Conservation (phyloP, 37 sponge, comb jelly and placozoan species). For the Lycopodina hypogea region DNA sequence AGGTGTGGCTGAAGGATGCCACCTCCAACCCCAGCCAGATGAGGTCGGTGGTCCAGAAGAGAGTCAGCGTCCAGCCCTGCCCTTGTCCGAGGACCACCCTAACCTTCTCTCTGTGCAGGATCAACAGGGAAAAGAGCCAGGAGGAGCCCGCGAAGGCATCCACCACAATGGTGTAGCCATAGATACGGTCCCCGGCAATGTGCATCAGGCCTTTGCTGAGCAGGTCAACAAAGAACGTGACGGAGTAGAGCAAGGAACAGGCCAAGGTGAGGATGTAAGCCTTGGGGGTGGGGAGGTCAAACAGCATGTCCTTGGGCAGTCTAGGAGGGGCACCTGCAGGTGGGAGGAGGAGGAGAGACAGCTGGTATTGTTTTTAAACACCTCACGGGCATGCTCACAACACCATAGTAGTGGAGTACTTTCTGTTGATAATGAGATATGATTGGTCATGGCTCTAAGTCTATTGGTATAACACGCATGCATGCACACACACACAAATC, state of each 20-base stretch:
- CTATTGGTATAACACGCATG: too few species aligned
- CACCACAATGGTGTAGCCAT: slow-evolving; percentile 58
- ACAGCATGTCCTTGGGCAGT: not conserved
- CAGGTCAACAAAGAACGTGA: slow-evolving; percentile 44
- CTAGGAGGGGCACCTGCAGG: not conserved
- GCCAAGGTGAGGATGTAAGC: not conserved
- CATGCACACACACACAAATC: too few species aligned
- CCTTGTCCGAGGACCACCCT: not conserved
- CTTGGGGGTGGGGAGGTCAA: slow-evolving; percentile 1
- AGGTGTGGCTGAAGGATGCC: slow-evolving; percentile 33
- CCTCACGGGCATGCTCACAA: too few species aligned
- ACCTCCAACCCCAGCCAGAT: slow-evolving; percentile 49
- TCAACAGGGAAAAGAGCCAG: slow-evolving; percentile 41
- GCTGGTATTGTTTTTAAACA: too few species aligned
- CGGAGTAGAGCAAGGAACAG: slow-evolving; percentile 3
- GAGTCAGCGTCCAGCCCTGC: slow-evolving; percentile 33
- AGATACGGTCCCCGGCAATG: slow-evolving; percentile 40
- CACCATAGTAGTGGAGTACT: too few species aligned
- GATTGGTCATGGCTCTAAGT: too few species aligned
- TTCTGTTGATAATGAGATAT: too few species aligned
- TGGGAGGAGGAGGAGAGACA: not conserved
- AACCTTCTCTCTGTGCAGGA: slow-evolving; percentile 25
- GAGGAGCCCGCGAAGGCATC: slow-evolving; percentile 41
- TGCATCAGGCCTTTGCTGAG: slow-evolving; percentile 29
- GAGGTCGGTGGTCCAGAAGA: slow-evolving; percentile 57